These are phyloP conservation scores for Rhegmatorhina hoffmannsi DNA, from an alignment of 2,113 vertebrate species.

Conservation along the genomic window DNA sequence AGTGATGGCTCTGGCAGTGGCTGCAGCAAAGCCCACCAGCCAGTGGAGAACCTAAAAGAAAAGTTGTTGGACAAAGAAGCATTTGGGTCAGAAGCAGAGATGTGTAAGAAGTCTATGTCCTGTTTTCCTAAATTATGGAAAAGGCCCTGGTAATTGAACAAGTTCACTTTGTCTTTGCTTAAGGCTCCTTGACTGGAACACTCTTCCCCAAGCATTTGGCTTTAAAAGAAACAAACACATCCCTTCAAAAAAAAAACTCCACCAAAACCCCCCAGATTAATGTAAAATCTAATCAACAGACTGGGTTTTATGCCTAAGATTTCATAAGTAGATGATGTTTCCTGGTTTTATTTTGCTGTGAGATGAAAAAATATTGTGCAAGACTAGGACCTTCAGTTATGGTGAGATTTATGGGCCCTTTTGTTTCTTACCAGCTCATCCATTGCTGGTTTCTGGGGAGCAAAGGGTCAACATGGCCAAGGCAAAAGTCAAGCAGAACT, in stretches of 20 bases:
- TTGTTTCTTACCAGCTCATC: constrained; percentile 64
- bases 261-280: accelerated
- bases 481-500: constrained; percentile 82
- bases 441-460: constrained; percentile 83
- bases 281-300: neutral
- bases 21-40: neutral
- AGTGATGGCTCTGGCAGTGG: neutral
- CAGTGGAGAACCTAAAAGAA: neutral
- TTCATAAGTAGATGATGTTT: neutral
- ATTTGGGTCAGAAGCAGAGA: neutral
- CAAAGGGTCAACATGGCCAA: constrained; percentile 86
- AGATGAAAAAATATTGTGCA: neutral
- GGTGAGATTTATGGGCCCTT: neutral
- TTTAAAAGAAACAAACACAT: neutral
- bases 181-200: neutral
- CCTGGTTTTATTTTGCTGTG: neutral
- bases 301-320: neutral
- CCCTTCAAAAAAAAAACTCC: too few species aligned
- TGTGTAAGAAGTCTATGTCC: neutral
- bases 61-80: neutral
- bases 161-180: neutral
- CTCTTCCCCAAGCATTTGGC: neutral
- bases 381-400: neutral
- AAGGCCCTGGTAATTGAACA: neutral
- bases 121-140: neutral